phyloP scores from a whole-genome alignment of 2,797 vertebrate genomes.

The Megalops cyprinoides region DNA sequence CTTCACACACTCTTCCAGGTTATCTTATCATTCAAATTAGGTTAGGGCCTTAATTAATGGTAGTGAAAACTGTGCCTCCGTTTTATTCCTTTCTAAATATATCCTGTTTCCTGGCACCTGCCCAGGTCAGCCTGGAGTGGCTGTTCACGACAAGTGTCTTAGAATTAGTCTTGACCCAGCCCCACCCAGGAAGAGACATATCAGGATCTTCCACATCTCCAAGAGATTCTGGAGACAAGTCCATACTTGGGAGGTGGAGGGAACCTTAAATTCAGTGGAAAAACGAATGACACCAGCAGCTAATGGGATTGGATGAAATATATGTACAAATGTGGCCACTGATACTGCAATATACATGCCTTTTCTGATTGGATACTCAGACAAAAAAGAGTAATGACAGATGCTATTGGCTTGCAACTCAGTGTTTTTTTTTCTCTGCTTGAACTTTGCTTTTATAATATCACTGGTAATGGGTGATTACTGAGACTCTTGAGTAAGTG shows the following conservation, averaged over 20 bases:
- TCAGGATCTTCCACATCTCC: neutral
- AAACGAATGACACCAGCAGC: neutral
- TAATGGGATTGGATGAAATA: neutral
- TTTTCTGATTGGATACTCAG: neutral
- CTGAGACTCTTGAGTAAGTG: too few relatives aligned
- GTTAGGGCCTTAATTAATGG: neutral
- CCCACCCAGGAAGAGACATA: neutral
- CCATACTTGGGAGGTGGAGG: neutral
- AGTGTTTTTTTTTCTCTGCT: too few relatives aligned
- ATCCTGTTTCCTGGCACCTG: neutral
- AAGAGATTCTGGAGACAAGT: neutral
- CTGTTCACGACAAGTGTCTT: neutral
- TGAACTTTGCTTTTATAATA: too few relatives aligned
- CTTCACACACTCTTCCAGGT: neutral
- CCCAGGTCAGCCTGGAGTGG: neutral
- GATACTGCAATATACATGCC: neutral
- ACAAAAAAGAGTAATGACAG: too few relatives aligned
- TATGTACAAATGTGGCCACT: neutral
- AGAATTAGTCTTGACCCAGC: neutral
- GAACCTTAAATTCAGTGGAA: neutral
- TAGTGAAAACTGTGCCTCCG: neutral
- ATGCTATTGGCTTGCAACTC: neutral
- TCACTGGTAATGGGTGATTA: too few relatives aligned
- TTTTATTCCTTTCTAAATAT: neutral
- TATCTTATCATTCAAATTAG: neutral